Conservation (phyloP, 2,888 invertebrate species). For the Deilephila elpenor region DNA sequence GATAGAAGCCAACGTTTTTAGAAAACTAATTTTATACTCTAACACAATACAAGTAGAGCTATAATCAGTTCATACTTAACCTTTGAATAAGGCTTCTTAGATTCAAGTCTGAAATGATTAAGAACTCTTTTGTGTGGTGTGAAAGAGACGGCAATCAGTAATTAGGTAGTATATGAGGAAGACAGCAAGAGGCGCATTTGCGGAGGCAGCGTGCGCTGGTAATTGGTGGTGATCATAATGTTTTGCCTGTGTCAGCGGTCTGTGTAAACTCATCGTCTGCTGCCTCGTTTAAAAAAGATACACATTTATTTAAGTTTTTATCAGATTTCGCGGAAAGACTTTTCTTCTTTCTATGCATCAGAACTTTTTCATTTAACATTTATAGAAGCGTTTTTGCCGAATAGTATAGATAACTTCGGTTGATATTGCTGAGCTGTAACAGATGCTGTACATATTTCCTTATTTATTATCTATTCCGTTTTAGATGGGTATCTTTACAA, state of each 20-base stretch:
- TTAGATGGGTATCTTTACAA: no score
- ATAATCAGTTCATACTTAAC: background rate
- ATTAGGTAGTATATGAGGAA: conserved; percentile 43
- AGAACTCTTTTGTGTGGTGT: conserved; percentile 62
- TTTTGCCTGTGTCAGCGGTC: conserved; percentile 80
- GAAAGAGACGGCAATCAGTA: conserved; percentile 44
- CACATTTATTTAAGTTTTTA: conserved; percentile 24
- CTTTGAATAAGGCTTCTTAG: conserved; percentile 40
- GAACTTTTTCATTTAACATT: no score
- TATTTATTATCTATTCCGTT: no score
- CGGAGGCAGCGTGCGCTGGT: conserved; percentile 72
- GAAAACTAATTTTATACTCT: conserved; percentile 40
- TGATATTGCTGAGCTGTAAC: no score
- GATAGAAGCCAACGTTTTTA: conserved; percentile 8
- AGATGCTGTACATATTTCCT: no score
- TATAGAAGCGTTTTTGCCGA: no score
- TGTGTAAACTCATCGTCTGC: conserved; percentile 69
- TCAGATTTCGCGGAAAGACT: background rate
- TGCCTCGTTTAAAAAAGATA: conserved; percentile 61
- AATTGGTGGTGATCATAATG: conserved; percentile 82
- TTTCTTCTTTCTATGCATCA: no score
- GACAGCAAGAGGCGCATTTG: conserved; percentile 57
- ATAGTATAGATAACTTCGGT: no score
- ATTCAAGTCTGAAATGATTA: conserved; percentile 56
- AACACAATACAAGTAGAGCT: background rate